phyloP scores from a whole-genome alignment of 2,888 invertebrate genomes.

The Heteromyza rotundicornis region DNA sequence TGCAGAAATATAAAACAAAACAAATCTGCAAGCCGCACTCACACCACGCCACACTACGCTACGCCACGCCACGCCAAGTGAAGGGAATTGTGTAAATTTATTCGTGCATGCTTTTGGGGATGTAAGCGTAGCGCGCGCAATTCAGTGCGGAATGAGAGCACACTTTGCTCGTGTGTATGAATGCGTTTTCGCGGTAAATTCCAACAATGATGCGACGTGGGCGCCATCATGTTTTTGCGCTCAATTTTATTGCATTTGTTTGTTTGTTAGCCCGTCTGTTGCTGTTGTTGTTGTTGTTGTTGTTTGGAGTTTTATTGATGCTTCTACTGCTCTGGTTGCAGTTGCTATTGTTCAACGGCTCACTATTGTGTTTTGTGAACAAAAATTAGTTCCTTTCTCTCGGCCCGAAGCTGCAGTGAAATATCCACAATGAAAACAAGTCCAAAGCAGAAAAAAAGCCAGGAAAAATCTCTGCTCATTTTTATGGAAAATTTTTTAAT shows the following conservation, averaged over 20 bases:
- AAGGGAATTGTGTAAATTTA: slow-evolving; percentile 27
- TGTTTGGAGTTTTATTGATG: neutral
- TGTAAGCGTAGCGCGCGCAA: neutral
- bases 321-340: neutral
- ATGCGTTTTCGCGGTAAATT: neutral
- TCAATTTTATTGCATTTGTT: neutral
- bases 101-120: slow-evolving; percentile 32
- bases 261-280: neutral
- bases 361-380: slow-evolving; percentile 3
- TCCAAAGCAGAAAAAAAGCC: neutral
- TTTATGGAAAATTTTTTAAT: neutral
- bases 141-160: neutral
- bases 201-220: neutral
- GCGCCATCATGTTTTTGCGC: neutral
- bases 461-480: neutral
- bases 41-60: slow-evolving; percentile 13
- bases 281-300: neutral
- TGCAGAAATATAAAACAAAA: slow-evolving; percentile 36
- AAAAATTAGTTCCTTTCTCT: slow-evolving; percentile 22
- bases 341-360: slow-evolving; percentile 1
- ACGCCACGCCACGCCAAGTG: no score
- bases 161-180: neutral
- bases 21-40: no score
- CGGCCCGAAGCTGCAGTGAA: neutral
- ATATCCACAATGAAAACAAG: neutral